Conservation (phyloP, 2,797 vertebrate genomes). For the Helarctos malayanus region DNA sequence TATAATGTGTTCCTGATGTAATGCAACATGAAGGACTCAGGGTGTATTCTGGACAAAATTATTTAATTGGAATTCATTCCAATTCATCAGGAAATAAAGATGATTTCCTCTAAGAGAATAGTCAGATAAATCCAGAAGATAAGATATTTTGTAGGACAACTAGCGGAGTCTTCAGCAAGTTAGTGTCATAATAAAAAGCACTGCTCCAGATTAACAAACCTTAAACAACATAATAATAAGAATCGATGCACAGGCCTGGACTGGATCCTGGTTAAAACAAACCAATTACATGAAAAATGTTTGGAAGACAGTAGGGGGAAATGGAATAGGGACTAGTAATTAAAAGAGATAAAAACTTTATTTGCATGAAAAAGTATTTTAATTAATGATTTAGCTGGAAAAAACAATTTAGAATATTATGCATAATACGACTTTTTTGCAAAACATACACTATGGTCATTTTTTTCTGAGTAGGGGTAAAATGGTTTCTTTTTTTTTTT, state of each 20-base stretch:
- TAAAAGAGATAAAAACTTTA: constrained; percentile 12
- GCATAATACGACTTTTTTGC: not conserved
- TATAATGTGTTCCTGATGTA: not conserved
- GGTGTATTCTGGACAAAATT: not conserved
- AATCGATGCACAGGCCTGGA: not conserved
- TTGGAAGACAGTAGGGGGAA: not conserved
- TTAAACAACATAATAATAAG: not conserved
- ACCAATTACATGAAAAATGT: not conserved
- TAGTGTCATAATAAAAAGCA: not conserved
- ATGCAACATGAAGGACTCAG: not conserved
- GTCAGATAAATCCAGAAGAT: not conserved
- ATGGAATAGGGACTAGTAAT: not conserved
- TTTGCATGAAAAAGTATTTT: constrained; percentile 35
- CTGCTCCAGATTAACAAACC: not conserved
- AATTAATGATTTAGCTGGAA: not conserved
- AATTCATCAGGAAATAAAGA: not conserved
- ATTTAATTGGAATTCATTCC: not conserved
- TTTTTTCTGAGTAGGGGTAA: not conserved
- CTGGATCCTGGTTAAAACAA: constrained; percentile 20
- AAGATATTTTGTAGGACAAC: not conserved
- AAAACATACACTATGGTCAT: not conserved
- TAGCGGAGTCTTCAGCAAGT: not conserved
- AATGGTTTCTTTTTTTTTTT: not conserved
- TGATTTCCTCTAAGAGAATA: not conserved
- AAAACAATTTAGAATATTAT: not conserved